Evolutionary conservation across 23 tunicate genomes (phyloP), one percentile per base, ranked within the genome.

Genomic region (Corella eumyota): DNA sequence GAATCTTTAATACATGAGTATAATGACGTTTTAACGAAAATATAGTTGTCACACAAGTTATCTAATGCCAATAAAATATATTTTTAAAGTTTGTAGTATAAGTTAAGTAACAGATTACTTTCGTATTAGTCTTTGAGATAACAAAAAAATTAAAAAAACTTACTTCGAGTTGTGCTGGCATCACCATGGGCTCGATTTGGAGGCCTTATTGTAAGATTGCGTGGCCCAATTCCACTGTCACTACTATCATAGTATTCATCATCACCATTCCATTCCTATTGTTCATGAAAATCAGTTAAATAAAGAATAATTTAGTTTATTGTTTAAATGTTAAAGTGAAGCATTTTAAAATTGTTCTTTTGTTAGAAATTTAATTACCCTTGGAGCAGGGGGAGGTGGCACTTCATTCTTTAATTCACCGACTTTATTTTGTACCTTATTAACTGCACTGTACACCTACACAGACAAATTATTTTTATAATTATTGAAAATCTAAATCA

Each of bases 191-290:
- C 98, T 38, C 98, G 65, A 15, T 84, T 77, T 48, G 66, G 70
- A 6, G 98, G 98, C 7, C 98, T 67, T 15, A 90, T 70, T 0
- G 98, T 90, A 0, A 83, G 70, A 36, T 80, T 80, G 50, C 74
- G 64, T 47, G 98, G 98, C 3, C 98, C 98, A 26, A 90, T 90
- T 5, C 98, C 98, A 58, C 86, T 76, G 74, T 90, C 98, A 34
- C 91, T 81, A 45, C 91, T 81, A 60, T 90, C 98, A 71, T 81
- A 90, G 24, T 25, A 49, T 25, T 73, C 90, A 23, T 90, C 84
- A 19, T 81, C 85, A 1, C 78, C 54, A 23, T 61, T 34, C 81
- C 81, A 74, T 13, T 82, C 81, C 33, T 60, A 49, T 25, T 37
- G 34, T n/a, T n/a, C n/a, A n/a, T n/a, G n/a, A n/a, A n/a, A n/a